These are phyloP conservation scores for Strigamia maritima DNA, from an alignment of 2,888 invertebrate genomes.

Conservation along the genomic window DNA sequence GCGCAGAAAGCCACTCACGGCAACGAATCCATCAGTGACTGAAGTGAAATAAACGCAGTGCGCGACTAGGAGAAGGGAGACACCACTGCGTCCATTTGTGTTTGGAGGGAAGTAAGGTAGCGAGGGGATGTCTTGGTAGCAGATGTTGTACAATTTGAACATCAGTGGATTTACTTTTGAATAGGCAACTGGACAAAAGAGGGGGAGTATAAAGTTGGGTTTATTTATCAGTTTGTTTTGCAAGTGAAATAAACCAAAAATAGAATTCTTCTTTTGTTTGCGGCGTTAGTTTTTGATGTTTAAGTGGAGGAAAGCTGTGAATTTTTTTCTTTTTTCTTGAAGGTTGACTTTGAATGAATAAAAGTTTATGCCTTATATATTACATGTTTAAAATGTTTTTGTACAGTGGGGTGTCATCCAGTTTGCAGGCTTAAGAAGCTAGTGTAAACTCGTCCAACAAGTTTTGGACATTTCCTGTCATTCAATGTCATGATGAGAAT, in stretches of 20 bases:
- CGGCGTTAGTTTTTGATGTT: background rate
- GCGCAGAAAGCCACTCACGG: conserved; percentile 4
- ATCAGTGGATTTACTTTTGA: conserved; percentile 7
- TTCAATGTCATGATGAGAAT: background rate
- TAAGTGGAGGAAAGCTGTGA: background rate
- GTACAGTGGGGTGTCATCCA: background rate
- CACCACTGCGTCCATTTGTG: conserved; percentile 18
- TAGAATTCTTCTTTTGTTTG: background rate
- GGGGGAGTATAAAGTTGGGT: background rate
- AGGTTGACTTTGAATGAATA: background rate
- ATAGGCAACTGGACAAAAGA: background rate
- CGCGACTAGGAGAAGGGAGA: conserved; percentile 24
- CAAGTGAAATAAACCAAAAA: background rate
- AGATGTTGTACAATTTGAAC: conserved; percentile 11
- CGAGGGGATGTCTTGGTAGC: background rate
- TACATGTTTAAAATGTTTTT: background rate
- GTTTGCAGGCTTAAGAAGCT: background rate
- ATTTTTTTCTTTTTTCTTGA: background rate
- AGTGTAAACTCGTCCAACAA: conserved; percentile 9
- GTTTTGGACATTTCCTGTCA: conserved; percentile 25
- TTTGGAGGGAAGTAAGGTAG: background rate
- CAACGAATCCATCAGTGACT: conserved; percentile 18
- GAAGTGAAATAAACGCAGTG: conserved; percentile 6
- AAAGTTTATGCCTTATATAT: background rate
- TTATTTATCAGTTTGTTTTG: conserved; percentile 15